phyloP scores from a whole-genome alignment of 1,140 invertebrate species.

The Gonioctena quinquepunctata region DNA sequence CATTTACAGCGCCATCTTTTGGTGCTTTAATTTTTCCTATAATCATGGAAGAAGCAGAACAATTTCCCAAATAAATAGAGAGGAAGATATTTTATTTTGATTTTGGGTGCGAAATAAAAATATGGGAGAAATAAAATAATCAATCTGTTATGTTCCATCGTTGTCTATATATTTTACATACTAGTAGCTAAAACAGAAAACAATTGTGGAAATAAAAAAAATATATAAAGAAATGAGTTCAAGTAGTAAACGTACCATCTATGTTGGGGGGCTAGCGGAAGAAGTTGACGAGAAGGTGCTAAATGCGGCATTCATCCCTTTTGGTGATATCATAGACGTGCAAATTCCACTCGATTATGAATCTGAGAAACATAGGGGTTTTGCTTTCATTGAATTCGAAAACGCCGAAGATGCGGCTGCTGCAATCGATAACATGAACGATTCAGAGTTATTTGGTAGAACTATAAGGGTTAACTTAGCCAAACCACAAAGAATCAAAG shows the following conservation, averaged over 20 bases:
- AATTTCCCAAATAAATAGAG: too few relatives aligned
- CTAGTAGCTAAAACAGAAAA: too few relatives aligned
- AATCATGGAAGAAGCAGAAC: too few relatives aligned
- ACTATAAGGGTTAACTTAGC: constrained; percentile 97
- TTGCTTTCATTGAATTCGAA: constrained; percentile 99
- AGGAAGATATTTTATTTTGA: too few relatives aligned
- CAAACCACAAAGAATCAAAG: constrained; percentile 93
- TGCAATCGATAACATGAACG: constrained; percentile 99
- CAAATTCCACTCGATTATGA: constrained; percentile 99
- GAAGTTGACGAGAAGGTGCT: constrained; percentile 97
- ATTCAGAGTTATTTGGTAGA: constrained; percentile 95
- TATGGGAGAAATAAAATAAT: too few relatives aligned
- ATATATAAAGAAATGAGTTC: constrained; percentile 23
- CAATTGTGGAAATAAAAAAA: too few relatives aligned
- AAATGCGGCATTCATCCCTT: constrained; percentile 96
- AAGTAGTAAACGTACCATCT: constrained; percentile 70
- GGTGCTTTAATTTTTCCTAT: too few relatives aligned
- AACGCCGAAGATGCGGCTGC: constrained; percentile 90
- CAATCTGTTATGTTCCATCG: too few relatives aligned
- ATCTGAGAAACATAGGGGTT: constrained; percentile 94
- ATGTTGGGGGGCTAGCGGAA: constrained; percentile 91
- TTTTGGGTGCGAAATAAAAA: too few relatives aligned
- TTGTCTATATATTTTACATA: too few relatives aligned
- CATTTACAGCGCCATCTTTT: too few relatives aligned
- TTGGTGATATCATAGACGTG: constrained; percentile 96